Conservation (phyloP, 1,140 invertebrate species). For the Drosophila asahinai region DNA sequence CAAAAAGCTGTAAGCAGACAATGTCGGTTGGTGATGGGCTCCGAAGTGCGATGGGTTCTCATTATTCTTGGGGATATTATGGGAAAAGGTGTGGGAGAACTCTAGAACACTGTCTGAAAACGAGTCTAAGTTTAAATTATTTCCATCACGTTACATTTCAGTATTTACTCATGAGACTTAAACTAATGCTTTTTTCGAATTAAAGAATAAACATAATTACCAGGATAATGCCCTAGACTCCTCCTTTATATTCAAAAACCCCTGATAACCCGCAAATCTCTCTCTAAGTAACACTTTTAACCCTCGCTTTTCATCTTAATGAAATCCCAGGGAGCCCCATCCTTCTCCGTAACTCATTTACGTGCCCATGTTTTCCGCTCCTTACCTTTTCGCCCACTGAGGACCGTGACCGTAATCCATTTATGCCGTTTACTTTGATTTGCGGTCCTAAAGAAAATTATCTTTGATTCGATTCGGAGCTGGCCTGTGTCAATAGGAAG, state of each 20-base stretch:
- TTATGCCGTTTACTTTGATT: slow-evolving; percentile 80
- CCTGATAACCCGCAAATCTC: slow-evolving; percentile 26
- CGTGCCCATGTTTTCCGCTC: slow-evolving; percentile 60
- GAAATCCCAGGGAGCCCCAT: background rate
- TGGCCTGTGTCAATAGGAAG: slow-evolving; percentile 73
- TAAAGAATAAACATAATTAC: background rate
- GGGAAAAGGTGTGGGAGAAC: background rate
- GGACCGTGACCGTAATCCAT: slow-evolving; percentile 58
- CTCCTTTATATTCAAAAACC: slow-evolving; percentile 29
- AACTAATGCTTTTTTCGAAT: background rate
- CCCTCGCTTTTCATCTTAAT: slow-evolving; percentile 16
- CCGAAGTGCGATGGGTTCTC: slow-evolving; percentile 16
- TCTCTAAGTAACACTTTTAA: slow-evolving; percentile 40
- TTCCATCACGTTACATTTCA: too few species aligned
- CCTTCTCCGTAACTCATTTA: slow-evolving; percentile 68
- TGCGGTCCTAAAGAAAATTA: slow-evolving; percentile 71
- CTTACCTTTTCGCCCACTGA: slow-evolving; percentile 29
- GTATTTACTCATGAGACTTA: background rate
- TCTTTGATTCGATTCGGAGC: slow-evolving; percentile 69
- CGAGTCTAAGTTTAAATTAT: background rate
- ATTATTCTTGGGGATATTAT: slow-evolving; percentile 6
- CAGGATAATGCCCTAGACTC: background rate
- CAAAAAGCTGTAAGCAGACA: slow-evolving; percentile 62
- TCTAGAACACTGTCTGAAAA: background rate
- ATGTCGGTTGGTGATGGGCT: slow-evolving; percentile 56